These are phyloP conservation scores for Xanthostigma xanthostigma DNA, from an alignment of 2,888 invertebrate species.

Conservation along the genomic window DNA sequence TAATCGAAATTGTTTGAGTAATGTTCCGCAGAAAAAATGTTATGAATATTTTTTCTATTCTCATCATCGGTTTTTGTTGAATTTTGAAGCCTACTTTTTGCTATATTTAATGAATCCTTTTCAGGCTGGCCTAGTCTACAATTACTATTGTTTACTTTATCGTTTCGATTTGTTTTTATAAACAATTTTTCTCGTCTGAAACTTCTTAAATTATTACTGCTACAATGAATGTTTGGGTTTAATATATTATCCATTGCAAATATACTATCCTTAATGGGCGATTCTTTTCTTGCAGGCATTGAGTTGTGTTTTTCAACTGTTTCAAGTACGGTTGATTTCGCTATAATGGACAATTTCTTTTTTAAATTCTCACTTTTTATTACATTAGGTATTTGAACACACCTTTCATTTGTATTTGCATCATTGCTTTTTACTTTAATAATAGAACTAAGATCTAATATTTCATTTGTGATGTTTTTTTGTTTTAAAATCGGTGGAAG, in stretches of 20 bases:
- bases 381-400: conserved; percentile 4
- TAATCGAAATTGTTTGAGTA: not conserved
- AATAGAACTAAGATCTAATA: too few species aligned
- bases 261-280: conserved; percentile 9
- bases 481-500: too few species aligned
- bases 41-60: conserved; percentile 9
- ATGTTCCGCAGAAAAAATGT: conserved; percentile 10
- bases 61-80: not conserved
- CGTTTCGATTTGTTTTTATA: too few species aligned
- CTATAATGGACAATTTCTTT: not conserved
- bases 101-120: too few species aligned
- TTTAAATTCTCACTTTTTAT: not conserved
- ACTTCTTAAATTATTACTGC: conserved; percentile 16
- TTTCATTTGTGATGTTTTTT: too few species aligned
- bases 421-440: too few species aligned
- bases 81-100: too few species aligned
- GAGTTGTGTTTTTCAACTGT: conserved; percentile 2
- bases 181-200: conserved; percentile 12
- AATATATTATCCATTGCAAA: conserved; percentile 16
- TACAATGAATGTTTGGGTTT: conserved; percentile 7
- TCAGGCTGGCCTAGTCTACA: too few species aligned
- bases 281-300: conserved; percentile 3
- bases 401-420: not conserved
- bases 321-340: not conserved
- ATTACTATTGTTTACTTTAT: too few species aligned